These are phyloP conservation scores for Halictus ligatus DNA, from an alignment of 2,888 invertebrate species.

Conservation along the genomic window DNA sequence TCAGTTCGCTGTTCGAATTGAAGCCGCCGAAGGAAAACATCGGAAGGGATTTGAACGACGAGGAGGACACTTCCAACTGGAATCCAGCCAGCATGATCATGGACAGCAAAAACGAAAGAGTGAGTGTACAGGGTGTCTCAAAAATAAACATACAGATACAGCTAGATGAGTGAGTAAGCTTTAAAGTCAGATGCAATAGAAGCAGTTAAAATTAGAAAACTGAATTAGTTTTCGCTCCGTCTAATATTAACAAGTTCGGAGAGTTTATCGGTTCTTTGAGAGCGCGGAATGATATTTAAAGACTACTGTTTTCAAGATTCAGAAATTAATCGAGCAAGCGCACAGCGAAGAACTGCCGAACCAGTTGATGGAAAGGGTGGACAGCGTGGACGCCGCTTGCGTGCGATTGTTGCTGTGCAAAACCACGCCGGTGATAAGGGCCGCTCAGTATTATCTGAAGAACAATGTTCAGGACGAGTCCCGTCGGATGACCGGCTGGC, in stretches of 20 bases:
- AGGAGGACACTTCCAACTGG: slow-evolving; percentile 43
- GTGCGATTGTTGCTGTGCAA: slow-evolving; percentile 91
- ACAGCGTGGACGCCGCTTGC: slow-evolving; percentile 88
- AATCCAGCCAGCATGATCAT: slow-evolving; percentile 88
- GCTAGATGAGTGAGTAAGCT: too few species aligned
- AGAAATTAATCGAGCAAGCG: slow-evolving; percentile 86
- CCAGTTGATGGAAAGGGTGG: slow-evolving; percentile 87
- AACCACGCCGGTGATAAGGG: slow-evolving; percentile 90
- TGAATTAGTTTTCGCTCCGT: too few species aligned
- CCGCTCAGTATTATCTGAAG: slow-evolving; percentile 90
- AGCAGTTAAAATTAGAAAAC: too few species aligned
- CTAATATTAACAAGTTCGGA: too few species aligned
- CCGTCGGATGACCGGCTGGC: slow-evolving; percentile 79
- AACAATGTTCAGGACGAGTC: slow-evolving; percentile 73
- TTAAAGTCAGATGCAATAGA: too few species aligned
- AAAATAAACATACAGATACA: too few species aligned
- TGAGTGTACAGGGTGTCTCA: slow-evolving; percentile 75
- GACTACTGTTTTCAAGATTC: slow-evolving; percentile 71
- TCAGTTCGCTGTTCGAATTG: slow-evolving; percentile 86
- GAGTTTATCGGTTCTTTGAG: too few species aligned
- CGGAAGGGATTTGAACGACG: slow-evolving; percentile 37
- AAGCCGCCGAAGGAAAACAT: slow-evolving; percentile 81
- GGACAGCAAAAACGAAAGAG: slow-evolving; percentile 86
- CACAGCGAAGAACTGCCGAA: slow-evolving; percentile 88
- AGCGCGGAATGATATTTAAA: too few species aligned